Base-by-base conservation (phyloP, 2,113 vertebrate species). In the Oriolus oriolus region DNA sequence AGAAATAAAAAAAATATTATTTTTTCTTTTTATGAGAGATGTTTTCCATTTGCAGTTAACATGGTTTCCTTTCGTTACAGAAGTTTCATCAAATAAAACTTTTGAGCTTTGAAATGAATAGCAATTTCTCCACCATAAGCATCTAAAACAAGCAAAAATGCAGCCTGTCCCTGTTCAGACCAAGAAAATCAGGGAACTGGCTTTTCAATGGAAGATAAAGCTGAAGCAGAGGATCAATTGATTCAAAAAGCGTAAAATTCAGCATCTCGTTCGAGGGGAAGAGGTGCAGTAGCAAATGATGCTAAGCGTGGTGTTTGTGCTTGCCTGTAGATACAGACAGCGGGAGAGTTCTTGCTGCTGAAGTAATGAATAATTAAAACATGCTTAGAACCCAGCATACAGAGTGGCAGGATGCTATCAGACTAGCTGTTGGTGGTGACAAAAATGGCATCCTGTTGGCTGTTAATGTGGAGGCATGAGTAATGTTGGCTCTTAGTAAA, bases 341-440 rank as follows among this genome's bases (percentile, higher is more conserved):
- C 65, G 7, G 71, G 85, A 91, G 57, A 76, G 30, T 65, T 87
- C 41, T 81, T 45, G 64, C 56, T 76, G 42, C 28, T 88, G 44
- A 69, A 53, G 56, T 71, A 54, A 92, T 81, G 69, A 92, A 97
- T 97, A 96, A 96, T 93, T 84, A 92, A 95, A 94, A 53, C 10
- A 30, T 60, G 18, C 41, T 81, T 89, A 94, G 74, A 95, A 87
- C 13, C 26, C 60, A 63, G 77, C 30, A 52, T 8, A 71, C 0
- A 44, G 35, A 74, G 35, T 66, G 30, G 10, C 47, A 81, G 80
- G 21, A 50, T 80, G 60, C 69, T 90, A 57, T 68, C 44, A 88
- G 49, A 84, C 33, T 54, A 78, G 26, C 74, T 81, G 71, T 49
- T 63, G 87, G 61, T 90, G 14, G 33, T 50, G 56, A 74, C 42